A percentile compares a stretch with the other conserved stretches of the same genome.
Evolutionary conservation across 1,140 invertebrate species (phyloP).

Genomic region (Drosophila tropicalis): DNA sequence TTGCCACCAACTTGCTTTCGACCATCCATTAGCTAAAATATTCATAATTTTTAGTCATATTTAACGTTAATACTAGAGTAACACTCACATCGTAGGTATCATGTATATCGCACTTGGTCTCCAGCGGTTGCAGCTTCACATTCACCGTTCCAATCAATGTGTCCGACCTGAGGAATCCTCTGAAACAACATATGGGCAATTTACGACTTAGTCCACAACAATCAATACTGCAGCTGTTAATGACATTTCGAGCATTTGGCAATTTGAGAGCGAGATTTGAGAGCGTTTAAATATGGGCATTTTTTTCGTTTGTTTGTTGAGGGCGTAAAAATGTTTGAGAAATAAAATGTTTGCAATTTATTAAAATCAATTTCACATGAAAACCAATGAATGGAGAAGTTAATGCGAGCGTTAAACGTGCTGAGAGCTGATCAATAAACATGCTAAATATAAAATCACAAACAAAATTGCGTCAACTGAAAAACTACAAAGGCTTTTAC

Average conservation of each 20-base stretch:
- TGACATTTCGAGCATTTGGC: slow-evolving; percentile 42
- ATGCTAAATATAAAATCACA: slow-evolving; percentile 30
- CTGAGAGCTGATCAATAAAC: slow-evolving; percentile 23
- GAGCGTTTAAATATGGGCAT: slow-evolving; percentile 35
- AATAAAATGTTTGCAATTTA: slow-evolving; percentile 38
- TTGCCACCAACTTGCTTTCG: slow-evolving; percentile 94
- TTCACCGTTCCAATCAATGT: slow-evolving; percentile 92
- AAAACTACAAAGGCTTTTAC: background rate
- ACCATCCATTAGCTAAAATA: slow-evolving; percentile 93
- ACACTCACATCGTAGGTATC: slow-evolving; percentile 95
- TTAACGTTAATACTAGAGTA: background rate
- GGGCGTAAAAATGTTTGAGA: slow-evolving; percentile 65
- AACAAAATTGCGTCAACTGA: background rate
- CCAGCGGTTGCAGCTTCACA: slow-evolving; percentile 93
- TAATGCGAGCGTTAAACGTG: slow-evolving; percentile 35
- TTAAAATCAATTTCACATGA: slow-evolving; percentile 50
- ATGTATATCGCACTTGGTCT: slow-evolving; percentile 93
- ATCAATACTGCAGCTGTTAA: slow-evolving; percentile 80
- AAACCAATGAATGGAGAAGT: slow-evolving; percentile 20
- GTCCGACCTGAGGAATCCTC: slow-evolving; percentile 95
- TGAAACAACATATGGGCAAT: slow-evolving; percentile 87
- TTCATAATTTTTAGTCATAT: background rate
- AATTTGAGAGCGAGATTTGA: slow-evolving; percentile 41
- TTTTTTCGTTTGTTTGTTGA: slow-evolving; percentile 57
- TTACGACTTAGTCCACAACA: slow-evolving; percentile 83